Evolutionary conservation across 1,140 invertebrate species (phyloP), one percentile per base, ranked within the genome.

Genomic region (Heliothis virescens): DNA sequence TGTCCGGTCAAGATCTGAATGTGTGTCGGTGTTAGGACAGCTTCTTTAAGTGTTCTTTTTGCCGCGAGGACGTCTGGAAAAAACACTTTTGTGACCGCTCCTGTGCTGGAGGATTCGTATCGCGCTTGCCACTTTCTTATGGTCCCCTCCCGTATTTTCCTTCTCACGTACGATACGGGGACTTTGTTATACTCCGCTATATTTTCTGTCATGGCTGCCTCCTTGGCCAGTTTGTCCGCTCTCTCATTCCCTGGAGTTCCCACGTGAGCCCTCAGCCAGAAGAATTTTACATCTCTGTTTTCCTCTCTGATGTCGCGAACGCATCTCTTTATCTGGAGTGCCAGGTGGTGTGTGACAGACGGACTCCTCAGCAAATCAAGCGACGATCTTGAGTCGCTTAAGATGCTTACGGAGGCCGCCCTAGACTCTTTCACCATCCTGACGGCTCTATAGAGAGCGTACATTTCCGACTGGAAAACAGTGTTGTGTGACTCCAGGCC

Each of bases 401-500:
- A 26, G 0, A 85, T 82, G 67, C 78, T 80, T 0, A 67, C 55
- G 0, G 15, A 50, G 2, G 60, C 12, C 41, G 12, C 1, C 1
- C 41, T 12, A 9, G 77, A 79, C 0, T 52, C 29, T 57, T 26
- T 80, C 0, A 52, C 67, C 50, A 29, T 62, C 47, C 69, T 13
- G 21, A 60, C 57, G 5, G 82, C 82, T 59, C 21, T 80, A 16
- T 72, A 72, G 2, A 87, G 71, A 0, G 81, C 80, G 15, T 73
- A 82, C 0, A 84, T 52, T 74, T 86, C 82, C 12, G 84, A 75
- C 41, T 88, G 85, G 80, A 86, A 87, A n/a, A 87, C 85, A 2
- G 87, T 85, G 63, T 72, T 81, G 53, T 26, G n/a, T 1, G 74
- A 79, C 2, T 83, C 78, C 13, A 87, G 81, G 12, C 21, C 65